Base-by-base conservation (phyloP, 2,888 invertebrate genomes). In the Synergus laeviventris region DNA sequence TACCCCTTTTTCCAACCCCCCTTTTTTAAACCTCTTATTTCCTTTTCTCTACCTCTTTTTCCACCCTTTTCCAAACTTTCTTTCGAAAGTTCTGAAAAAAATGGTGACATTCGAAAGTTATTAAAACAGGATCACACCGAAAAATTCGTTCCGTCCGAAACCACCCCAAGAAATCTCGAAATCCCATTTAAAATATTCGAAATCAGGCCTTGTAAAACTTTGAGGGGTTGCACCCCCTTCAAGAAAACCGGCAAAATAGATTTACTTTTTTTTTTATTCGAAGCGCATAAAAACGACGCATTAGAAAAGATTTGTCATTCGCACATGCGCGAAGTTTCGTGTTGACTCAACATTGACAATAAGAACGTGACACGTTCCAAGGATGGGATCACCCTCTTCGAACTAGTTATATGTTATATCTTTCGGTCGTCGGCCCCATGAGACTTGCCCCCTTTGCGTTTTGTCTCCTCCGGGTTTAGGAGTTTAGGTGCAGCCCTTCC, bases 371-470 rank as follows among this genome's bases (percentile, higher is more conserved):
- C 81, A 77, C 78, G 78, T 82, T 81, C 81, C 82, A 76, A 64
- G 80, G 77, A 73, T 79, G 77, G 80, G 81, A 82, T 80, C 84
- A 82, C 84, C 82, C 81, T 81, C 83, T 83, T 82, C 79, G 14
- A 49, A 42, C 77, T 78, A 82, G 78, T 79, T 79, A 77, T 79
- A 77, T 81, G 80, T 79, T 4, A 31, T 31, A 81, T 83, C 83
- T 88, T 86, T 86, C 83, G 83, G 84, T 87, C 87, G 86, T 84
- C 85, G 84, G 85, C 81, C 84, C 84, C 81, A 64, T 79, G 84
- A 86, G 86, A 87, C 80, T 82, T 81, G 82, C 84, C 83, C 85
- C 86, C 83, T 85, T 84, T 77, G 80, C 64, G 64, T 42, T 42
- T 59, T 24, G 66, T 76, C 77, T 75, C 78, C 74, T 73, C 39